These are phyloP conservation scores for Lypha dubia DNA, from an alignment of 2,888 invertebrate species.

Conservation along the genomic window DNA sequence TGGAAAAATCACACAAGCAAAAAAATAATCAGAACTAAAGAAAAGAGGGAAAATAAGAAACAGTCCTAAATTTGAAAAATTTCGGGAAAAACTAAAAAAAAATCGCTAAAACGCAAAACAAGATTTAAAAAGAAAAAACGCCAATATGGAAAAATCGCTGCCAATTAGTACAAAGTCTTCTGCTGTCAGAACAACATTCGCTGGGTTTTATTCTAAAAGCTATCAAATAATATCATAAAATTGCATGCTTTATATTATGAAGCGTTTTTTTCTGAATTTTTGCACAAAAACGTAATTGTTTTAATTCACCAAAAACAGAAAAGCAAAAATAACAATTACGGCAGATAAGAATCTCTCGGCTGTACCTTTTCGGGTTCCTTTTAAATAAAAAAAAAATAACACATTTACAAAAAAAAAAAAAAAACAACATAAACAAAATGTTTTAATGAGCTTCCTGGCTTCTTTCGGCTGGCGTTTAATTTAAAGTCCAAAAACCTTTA, in stretches of 20 bases:
- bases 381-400: constrained; percentile 36
- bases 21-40: no score
- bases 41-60: no score
- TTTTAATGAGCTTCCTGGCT: constrained; percentile 65
- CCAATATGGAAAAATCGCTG: no score
- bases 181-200: background rate
- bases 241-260: constrained; percentile 14
- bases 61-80: no score
- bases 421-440: constrained; percentile 9
- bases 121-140: no score
- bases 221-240: constrained; percentile 13
- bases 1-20: no score
- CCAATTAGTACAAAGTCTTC: no score
- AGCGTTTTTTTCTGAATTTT: background rate
- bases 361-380: constrained; percentile 30
- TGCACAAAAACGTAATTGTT: constrained; percentile 52
- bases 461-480: constrained; percentile 57
- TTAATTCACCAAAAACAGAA: background rate
- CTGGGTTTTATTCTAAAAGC: background rate
- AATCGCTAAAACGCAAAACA: no score
- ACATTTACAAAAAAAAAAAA: constrained; percentile 1
- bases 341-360: constrained; percentile 41
- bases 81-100: no score
- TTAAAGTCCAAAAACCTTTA: constrained; percentile 61
- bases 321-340: background rate